Evolutionary conservation across 2,113 vertebrate genomes (phyloP).

Genomic region (Bubo blakistoni): DNA sequence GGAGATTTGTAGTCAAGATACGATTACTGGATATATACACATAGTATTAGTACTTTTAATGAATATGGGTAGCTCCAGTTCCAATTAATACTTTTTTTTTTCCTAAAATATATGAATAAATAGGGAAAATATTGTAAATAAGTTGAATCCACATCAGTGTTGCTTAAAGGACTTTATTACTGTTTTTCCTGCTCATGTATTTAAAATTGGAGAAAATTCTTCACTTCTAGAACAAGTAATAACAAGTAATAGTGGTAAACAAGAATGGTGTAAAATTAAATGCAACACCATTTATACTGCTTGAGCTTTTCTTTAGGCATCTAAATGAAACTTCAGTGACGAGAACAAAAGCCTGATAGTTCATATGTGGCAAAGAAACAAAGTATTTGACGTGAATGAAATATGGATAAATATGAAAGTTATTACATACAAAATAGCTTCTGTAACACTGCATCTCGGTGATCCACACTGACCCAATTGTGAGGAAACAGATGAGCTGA

Average conservation of each 20-base stretch:
- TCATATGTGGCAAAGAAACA: not conserved
- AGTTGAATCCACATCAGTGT: not conserved
- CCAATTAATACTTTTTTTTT: not conserved
- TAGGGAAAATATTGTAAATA: not conserved
- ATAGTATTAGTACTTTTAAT: not conserved
- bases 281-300: not conserved
- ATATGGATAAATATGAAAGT: not conserved
- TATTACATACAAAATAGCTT: not conserved
- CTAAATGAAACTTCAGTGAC: not conserved
- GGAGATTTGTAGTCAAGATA: not conserved
- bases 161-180: not conserved
- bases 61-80: not conserved
- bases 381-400: not conserved
- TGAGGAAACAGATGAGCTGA: not conserved
- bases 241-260: not conserved
- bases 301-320: not conserved
- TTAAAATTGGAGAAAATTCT: not conserved
- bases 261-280: not conserved
- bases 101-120: not conserved
- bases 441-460: not conserved
- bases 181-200: not conserved
- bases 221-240: not conserved
- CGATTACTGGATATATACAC: rapidly evolving
- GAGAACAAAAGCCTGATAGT: not conserved
- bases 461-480: not conserved